Evolutionary conservation across 2,888 invertebrate genomes (phyloP), one percentile per base, ranked within the genome.

Genomic region (Baronia brevicornis): DNA sequence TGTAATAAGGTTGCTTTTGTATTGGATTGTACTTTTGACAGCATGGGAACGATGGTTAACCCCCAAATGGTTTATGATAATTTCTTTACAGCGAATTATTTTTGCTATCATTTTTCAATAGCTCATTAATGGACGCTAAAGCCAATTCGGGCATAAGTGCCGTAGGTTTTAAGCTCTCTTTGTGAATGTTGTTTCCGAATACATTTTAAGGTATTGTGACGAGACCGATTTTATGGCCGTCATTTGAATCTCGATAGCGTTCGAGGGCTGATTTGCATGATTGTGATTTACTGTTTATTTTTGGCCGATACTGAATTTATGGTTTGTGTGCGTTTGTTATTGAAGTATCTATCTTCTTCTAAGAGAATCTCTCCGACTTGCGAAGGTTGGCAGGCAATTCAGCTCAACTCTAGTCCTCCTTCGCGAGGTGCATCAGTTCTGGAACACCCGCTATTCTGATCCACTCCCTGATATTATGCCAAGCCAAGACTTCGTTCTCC

Each of bases 101-200:
- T 80, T 77, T 71, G 69, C 74, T 72, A 82, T 84, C 82, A 84
- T 84, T 82, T 82, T 84, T 84, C 84, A 82, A 84, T 82, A 79
- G 82, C 75, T 82, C 78, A 82, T 84, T 82, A 82, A 66, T 64
- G 56, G 52, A 46, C 48, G 55, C 60, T 54, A 59, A 60, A 64
- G 65, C 60, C 68, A 65, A 73, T 60, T 56, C 70, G 60, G 37
- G 64, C 71, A 75, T 73, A 68, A 78, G 77, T 73, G 69, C 61
- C 59, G 49, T 68, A 56, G 65, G 60, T 66, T 68, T 59, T 54
- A 48, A 41, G 52, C 52, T 52, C 39, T 51, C 51, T 58, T 68
- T 70, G 62, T 68, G 54, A 42, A 51, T 48, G 49, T 51, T 54
- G 51, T 56, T 51, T 48, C 36, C 52, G 62, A 60, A 66, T 69